These are phyloP conservation scores for Platysteira castanea DNA, from an alignment of 2,113 vertebrate species.

Conservation along the genomic window DNA sequence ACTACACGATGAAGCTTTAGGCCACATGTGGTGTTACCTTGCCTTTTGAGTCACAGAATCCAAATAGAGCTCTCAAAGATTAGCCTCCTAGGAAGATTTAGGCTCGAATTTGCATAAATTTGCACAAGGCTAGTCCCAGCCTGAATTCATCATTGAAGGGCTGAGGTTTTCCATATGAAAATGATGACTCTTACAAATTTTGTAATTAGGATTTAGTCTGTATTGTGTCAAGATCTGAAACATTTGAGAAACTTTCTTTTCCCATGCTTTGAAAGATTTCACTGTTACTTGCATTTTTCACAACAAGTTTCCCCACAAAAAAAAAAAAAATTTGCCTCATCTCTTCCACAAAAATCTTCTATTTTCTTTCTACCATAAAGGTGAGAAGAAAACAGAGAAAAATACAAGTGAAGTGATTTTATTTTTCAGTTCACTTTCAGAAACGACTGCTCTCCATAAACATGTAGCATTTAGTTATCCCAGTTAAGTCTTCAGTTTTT, in stretches of 20 bases:
- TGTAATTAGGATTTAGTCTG: neutral
- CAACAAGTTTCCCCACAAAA: neutral
- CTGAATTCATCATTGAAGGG: neutral
- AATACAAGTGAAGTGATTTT: neutral
- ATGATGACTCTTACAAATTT: neutral
- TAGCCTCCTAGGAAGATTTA: neutral
- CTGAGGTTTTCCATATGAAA: neutral
- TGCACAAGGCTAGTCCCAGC: neutral
- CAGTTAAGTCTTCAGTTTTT: neutral
- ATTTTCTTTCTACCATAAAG: neutral
- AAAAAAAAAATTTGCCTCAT: too few relatives aligned
- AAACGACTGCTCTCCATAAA: neutral
- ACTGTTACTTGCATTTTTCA: neutral
- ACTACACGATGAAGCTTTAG: neutral
- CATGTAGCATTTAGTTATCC: neutral
- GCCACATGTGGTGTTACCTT: neutral
- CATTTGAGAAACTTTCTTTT: neutral
- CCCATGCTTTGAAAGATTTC: neutral
- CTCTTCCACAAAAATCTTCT: neutral
- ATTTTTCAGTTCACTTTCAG: neutral
- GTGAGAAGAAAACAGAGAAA: neutral
- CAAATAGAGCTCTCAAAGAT: neutral
- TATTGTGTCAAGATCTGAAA: neutral
- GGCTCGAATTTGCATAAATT: neutral
- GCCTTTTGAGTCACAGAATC: neutral